phyloP scores from a whole-genome alignment of 2,888 invertebrate genomes.

The Elgonia sp. region DNA sequence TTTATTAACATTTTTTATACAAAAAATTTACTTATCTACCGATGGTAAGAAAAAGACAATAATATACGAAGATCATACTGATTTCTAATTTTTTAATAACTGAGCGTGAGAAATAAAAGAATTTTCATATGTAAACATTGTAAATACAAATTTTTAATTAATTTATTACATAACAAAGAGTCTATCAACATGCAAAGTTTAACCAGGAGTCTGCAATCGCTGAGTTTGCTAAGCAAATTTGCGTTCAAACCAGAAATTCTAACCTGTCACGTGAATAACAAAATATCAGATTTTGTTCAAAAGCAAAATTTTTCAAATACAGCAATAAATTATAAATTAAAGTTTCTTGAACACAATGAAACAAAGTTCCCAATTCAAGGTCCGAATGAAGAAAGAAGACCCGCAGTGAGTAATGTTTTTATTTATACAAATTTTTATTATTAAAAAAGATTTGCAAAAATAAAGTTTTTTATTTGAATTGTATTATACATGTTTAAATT shows the following conservation, averaged over 20 bases:
- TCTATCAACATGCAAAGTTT: constrained; percentile 42
- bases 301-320: constrained; percentile 77
- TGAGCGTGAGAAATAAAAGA: no score
- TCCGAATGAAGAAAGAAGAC: constrained; percentile 92
- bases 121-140: no score
- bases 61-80: no score
- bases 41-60: no score
- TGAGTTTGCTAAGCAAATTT: constrained; percentile 10
- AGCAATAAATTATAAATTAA: constrained; percentile 67
- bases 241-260: constrained; percentile 30
- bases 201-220: constrained; percentile 38
- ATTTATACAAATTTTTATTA: no score
- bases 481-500: not conserved
- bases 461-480: not conserved
- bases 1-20: no score
- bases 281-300: constrained; percentile 9
- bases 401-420: constrained; percentile 91
- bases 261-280: constrained; percentile 46
- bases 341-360: constrained; percentile 91
- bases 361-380: constrained; percentile 93
- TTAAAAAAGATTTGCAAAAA: no score
- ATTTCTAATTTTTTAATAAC: no score
- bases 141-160: not conserved
- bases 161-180: not conserved
- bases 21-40: no score